Conservation (phyloP, 2,888 invertebrate genomes). For the Petrophora chlorosata region DNA sequence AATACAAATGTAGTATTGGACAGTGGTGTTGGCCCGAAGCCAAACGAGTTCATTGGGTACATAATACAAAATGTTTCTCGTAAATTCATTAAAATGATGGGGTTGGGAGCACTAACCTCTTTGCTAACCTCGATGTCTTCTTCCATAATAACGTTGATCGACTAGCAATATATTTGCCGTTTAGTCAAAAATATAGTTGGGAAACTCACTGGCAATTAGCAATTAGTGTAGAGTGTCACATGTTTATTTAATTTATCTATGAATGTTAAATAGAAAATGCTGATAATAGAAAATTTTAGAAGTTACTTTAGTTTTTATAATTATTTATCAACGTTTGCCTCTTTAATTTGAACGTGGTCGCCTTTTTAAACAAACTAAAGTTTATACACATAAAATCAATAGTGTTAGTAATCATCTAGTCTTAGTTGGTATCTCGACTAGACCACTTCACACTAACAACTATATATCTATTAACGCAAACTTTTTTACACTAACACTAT, state of each 20-base stretch:
- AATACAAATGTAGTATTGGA: slow-evolving; percentile 4
- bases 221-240: neutral
- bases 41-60: no score
- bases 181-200: neutral
- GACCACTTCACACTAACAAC: no score
- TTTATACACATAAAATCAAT: no score
- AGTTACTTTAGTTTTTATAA: neutral
- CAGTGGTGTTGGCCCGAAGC: slow-evolving; percentile 17
- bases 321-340: no score
- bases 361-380: no score
- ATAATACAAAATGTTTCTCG: slow-evolving; percentile 20
- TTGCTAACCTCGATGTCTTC: slow-evolving; percentile 44
- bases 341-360: no score
- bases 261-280: neutral
- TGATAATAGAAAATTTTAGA: neutral
- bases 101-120: slow-evolving; percentile 54
- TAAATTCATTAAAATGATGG: slow-evolving; percentile 27
- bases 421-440: no score
- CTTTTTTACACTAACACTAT: no score
- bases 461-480: no score
- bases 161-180: slow-evolving; percentile 20
- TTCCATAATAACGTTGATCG: slow-evolving; percentile 38
- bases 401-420: no score
- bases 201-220: neutral
- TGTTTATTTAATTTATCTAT: neutral